Percentiles rank a stretch among this genome's conserved stretches.
These are phyloP conservation scores for Drymonia ruficornis DNA, from an alignment of 2,888 invertebrate species.

Conservation along the genomic window DNA sequence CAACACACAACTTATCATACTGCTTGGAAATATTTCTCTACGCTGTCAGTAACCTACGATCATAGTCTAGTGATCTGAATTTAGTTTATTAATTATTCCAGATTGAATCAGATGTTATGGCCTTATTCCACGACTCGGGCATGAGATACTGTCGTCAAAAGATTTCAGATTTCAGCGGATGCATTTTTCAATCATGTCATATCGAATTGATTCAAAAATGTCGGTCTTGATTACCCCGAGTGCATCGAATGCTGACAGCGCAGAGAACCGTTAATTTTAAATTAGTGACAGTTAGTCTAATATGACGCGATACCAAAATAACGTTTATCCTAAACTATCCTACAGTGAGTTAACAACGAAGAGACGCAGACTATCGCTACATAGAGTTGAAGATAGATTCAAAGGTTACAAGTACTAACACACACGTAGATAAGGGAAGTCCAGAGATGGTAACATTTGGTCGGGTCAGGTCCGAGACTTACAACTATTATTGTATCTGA, in stretches of 20 bases:
- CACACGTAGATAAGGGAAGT: conserved; percentile 38
- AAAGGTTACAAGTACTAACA: conserved; percentile 54
- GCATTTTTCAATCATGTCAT: no score
- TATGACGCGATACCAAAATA: conserved; percentile 78
- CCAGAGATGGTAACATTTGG: conserved; percentile 39
- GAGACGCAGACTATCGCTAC: conserved; percentile 66
- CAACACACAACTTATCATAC: conserved; percentile 40
- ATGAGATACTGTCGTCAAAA: no score
- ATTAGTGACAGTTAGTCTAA: conserved; percentile 76
- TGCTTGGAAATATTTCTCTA: conserved; percentile 12
- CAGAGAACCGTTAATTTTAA: conserved; percentile 58
- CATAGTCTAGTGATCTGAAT: no score
- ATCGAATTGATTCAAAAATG: neutral
- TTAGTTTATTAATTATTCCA: no score
- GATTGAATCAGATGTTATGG: no score
- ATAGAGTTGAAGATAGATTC: conserved; percentile 63
- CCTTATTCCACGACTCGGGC: no score
- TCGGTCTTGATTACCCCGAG: no score
- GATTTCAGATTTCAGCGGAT: no score
- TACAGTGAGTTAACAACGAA: conserved; percentile 81
- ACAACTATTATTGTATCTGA: conserved; percentile 78
- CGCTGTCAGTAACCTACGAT: conserved; percentile 8
- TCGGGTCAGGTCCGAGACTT: conserved; percentile 47
- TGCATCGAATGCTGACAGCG: conserved; percentile 21
- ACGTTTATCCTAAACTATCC: conserved; percentile 65